phyloP scores from a whole-genome alignment of 2,113 vertebrate species.

The Telmatochromis sp. region DNA sequence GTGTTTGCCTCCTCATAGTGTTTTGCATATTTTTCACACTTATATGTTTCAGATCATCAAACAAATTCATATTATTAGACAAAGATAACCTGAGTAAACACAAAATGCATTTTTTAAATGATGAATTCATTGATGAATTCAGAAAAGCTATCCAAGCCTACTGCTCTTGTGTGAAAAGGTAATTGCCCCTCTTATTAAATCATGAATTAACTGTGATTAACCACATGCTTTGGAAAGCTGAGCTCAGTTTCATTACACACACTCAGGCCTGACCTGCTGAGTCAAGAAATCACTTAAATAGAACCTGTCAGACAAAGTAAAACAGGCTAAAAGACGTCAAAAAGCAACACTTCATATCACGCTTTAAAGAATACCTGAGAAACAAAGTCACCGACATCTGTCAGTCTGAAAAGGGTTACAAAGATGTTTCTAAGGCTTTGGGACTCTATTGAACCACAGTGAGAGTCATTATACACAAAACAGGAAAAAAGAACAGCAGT shows the following conservation, averaged over 20 bases:
- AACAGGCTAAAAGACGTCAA: not conserved
- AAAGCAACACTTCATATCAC: not conserved
- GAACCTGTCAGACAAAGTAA: not conserved
- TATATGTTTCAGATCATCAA: not conserved
- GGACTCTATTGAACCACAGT: not conserved
- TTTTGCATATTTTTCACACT: not conserved
- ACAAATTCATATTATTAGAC: not conserved
- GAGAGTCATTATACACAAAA: not conserved
- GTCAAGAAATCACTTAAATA: not conserved
- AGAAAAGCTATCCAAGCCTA: not conserved
- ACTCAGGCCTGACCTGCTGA: not conserved
- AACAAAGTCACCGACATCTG: not conserved
- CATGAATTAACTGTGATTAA: not conserved
- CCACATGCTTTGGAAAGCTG: not conserved
- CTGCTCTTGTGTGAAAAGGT: not conserved
- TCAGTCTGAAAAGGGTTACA: not conserved
- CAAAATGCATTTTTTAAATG: not conserved
- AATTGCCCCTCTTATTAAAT: not conserved
- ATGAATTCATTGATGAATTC: not conserved
- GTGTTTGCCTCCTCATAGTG: not conserved
- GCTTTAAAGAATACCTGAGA: not conserved
- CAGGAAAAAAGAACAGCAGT: not conserved
- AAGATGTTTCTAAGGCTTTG: not conserved
- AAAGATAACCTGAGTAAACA: not conserved
- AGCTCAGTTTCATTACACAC: not conserved